Evolutionary conservation across 2,113 vertebrate genomes (phyloP).

Genomic region (Hyaena hyaena): DNA sequence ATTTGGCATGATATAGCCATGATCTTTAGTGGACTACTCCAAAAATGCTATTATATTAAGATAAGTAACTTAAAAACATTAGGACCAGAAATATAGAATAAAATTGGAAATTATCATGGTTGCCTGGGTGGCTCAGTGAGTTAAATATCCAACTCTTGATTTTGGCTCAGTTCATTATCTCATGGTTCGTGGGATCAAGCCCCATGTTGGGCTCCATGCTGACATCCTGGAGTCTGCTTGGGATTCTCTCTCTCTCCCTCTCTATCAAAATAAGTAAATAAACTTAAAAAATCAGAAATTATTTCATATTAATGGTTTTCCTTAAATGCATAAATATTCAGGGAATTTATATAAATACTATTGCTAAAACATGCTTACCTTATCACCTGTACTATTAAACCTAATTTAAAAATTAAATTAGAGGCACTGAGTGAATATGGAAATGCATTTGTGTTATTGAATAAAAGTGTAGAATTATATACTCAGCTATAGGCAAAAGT

Average conservation of each 20-base stretch:
- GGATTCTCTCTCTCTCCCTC: no score
- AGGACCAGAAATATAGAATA: not conserved
- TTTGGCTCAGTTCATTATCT: no score
- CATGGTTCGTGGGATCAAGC: no score
- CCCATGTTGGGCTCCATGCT: no score
- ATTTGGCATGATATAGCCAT: not conserved
- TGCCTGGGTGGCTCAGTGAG: no score
- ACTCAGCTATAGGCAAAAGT: constrained; percentile 14
- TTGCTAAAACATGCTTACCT: constrained; percentile 26
- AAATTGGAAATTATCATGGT: constrained; percentile 22
- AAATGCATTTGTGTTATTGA: constrained; percentile 25
- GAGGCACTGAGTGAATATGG: constrained; percentile 30
- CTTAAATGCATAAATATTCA: constrained; percentile 27
- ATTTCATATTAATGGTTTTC: not conserved
- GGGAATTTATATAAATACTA: not conserved
- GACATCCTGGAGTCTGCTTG: no score
- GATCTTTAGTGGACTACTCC: not conserved
- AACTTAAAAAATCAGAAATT: no score
- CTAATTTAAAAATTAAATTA: constrained; percentile 63
- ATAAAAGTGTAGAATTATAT: constrained; percentile 24
- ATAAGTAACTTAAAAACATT: not conserved
- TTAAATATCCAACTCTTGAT: no score
- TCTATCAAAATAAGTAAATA: no score
- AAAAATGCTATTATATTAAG: constrained; percentile 13
- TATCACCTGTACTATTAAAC: not conserved